Evolutionary conservation across 2,113 vertebrate genomes (phyloP).

Genomic region (Orthonyx spaldingii): DNA sequence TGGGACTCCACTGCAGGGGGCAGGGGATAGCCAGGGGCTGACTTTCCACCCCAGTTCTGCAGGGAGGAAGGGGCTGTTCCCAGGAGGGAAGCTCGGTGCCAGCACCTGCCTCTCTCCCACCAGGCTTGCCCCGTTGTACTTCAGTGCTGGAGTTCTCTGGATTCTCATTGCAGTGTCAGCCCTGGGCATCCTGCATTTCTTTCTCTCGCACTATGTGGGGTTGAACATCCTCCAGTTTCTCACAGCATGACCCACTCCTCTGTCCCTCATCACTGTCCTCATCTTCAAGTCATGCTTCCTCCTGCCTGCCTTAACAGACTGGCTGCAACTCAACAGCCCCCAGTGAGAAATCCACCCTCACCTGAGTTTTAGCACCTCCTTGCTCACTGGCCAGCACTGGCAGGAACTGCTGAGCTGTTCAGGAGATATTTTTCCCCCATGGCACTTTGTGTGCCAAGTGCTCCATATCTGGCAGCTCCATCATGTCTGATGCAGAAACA

Average conservation of each 20-base stretch:
- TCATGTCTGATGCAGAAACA: accelerated
- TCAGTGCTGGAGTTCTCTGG: conserved; percentile 69
- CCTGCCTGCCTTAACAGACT: neutral
- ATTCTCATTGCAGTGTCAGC: conserved; percentile 37
- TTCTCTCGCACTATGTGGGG: conserved; percentile 55
- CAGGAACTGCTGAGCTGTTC: neutral
- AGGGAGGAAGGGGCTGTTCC: neutral
- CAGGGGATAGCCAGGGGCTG: neutral
- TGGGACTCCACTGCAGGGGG: accelerated
- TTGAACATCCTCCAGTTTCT: conserved; percentile 37
- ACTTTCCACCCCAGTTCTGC: neutral
- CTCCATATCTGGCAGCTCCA: neutral
- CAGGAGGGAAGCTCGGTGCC: accelerated
- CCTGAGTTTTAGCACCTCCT: neutral
- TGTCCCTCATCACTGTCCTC: neutral
- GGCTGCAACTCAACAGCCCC: neutral
- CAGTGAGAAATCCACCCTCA: neutral
- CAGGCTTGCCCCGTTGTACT: conserved; percentile 72
- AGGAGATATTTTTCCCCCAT: neutral
- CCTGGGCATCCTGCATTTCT: conserved; percentile 61
- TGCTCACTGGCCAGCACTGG: neutral
- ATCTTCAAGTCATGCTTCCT: neutral
- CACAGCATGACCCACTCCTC: neutral
- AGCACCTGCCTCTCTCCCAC: neutral
- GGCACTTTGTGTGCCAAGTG: neutral